phyloP scores from a whole-genome alignment of 1,140 invertebrate genomes.

The Camponotus floridanus region DNA sequence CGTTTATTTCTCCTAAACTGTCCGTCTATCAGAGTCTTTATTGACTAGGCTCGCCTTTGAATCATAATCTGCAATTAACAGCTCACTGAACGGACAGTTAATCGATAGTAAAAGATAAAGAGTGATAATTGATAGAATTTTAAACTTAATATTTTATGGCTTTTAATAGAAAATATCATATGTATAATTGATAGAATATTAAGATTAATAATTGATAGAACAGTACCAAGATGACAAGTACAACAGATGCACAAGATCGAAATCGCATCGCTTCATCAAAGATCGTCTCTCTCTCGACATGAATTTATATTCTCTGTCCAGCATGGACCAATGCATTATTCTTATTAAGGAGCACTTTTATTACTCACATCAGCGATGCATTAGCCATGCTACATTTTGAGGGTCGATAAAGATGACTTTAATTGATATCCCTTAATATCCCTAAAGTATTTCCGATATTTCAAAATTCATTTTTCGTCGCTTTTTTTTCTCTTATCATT shows the following conservation, averaged over 20 bases:
- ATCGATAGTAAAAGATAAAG: constrained; percentile 5
- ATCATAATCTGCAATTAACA: not conserved
- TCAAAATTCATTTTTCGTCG: not conserved
- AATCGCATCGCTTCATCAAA: not conserved
- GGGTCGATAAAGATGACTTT: not conserved
- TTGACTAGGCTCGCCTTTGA: not conserved
- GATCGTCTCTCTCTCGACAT: not conserved
- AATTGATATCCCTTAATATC: constrained; percentile 62
- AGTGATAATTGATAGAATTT: constrained; percentile 5
- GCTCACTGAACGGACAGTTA: not conserved
- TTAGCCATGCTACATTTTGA: constrained; percentile 58
- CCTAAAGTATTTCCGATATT: constrained; percentile 8
- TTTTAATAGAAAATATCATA: constrained; percentile 4
- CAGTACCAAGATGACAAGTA: not conserved
- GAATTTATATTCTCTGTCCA: constrained; percentile 24
- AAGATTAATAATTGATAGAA: constrained; percentile 18
- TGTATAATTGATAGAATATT: not conserved
- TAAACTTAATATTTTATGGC: not conserved
- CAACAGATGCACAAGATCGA: not conserved
- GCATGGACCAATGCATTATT: constrained; percentile 30
- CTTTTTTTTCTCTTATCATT: not conserved
- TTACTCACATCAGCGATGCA: constrained; percentile 34
- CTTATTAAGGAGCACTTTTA: constrained; percentile 65
- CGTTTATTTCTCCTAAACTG: not conserved
- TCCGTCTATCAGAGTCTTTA: not conserved